These are phyloP conservation scores for Idaea dimidiata DNA, from an alignment of 2,888 invertebrate genomes.

Conservation along the genomic window DNA sequence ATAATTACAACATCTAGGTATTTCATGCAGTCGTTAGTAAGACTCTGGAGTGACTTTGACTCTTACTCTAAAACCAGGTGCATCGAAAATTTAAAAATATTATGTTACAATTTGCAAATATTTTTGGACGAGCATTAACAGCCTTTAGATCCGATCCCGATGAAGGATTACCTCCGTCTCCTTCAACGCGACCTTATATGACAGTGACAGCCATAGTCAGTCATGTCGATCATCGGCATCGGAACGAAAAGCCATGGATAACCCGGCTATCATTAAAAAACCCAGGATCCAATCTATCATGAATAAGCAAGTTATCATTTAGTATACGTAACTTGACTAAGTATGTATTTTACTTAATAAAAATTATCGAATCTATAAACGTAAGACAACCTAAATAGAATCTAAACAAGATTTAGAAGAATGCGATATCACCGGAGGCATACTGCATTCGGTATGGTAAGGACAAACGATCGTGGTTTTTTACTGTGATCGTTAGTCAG, in stretches of 20 bases:
- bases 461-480: constrained; percentile 4
- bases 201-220: no score
- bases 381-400: background rate
- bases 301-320: no score
- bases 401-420: background rate
- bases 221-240: no score
- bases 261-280: background rate
- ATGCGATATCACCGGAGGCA: background rate
- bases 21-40: no score
- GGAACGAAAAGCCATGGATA: no score
- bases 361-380: no score
- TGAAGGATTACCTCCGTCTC: no score
- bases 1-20: no score
- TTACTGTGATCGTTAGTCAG: constrained; percentile 5
- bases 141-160: no score
- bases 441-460: constrained; percentile 4
- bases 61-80: background rate
- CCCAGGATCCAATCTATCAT: background rate
- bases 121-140: background rate
- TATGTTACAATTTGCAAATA: background rate
- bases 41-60: background rate
- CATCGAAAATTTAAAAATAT: background rate
- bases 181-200: no score
- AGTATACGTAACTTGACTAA: no score
- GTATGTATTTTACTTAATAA: no score